These are phyloP conservation scores for Dromaius novaehollandiae DNA, from an alignment of 2,113 vertebrate genomes.

Conservation along the genomic window DNA sequence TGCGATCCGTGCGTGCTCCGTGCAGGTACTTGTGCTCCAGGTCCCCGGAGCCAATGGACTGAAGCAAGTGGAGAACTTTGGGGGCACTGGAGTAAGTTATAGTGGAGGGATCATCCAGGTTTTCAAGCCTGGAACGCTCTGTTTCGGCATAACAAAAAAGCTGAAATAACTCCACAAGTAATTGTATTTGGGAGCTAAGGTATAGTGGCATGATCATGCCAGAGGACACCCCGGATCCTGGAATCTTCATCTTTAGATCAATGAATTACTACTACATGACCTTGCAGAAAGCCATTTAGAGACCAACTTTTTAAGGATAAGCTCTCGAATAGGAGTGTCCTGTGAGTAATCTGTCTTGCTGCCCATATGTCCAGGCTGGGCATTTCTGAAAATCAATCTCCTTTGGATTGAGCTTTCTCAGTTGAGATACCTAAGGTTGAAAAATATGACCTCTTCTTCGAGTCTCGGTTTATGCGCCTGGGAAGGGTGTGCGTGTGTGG, in stretches of 20 bases:
- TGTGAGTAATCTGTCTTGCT: slow-evolving; percentile 36
- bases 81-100: not conserved
- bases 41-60: not conserved
- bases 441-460: not conserved
- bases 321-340: slow-evolving; percentile 17
- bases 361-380: not conserved
- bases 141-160: not conserved
- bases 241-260: not conserved
- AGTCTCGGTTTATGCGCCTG: not conserved
- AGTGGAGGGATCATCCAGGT: not conserved
- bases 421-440: not conserved
- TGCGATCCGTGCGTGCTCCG: not conserved
- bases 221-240: not conserved
- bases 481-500: not conserved
- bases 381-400: slow-evolving; percentile 35
- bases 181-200: fast-evolving
- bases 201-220: fast-evolving
- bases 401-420: slow-evolving; percentile 10
- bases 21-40: not conserved
- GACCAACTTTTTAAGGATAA: slow-evolving; percentile 29
- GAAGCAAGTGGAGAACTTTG: not conserved
- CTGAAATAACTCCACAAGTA: not conserved
- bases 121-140: not conserved
- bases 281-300: slow-evolving; percentile 5
- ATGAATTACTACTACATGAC: not conserved